phyloP scores from a whole-genome alignment of 2,797 vertebrate species.

The Lepidocolaptes lacrymiger region DNA sequence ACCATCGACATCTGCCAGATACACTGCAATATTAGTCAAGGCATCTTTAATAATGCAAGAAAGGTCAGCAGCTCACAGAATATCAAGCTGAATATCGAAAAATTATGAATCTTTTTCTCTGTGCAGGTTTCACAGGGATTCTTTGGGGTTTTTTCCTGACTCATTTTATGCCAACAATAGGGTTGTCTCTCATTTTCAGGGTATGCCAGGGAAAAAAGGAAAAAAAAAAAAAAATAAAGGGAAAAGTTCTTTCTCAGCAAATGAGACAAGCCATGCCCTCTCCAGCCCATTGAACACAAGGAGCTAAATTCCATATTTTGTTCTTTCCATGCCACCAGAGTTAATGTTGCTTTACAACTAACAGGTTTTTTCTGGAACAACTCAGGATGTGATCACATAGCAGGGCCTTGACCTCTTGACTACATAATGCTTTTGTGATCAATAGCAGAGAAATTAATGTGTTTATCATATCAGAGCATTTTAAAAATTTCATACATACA shows the following conservation, averaged over 20 bases:
- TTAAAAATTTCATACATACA: conserved; percentile 3
- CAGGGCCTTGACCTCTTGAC: conserved; percentile 47
- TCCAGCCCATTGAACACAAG: not conserved
- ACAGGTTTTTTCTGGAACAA: conserved; percentile 39
- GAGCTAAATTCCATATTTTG: not conserved
- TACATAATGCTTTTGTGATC: conserved; percentile 70
- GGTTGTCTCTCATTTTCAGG: not conserved
- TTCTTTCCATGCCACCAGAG: not conserved
- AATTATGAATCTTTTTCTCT: conserved; percentile 16
- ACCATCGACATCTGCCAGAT: conserved; percentile 36
- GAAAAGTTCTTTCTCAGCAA: not conserved
- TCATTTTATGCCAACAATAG: not conserved
- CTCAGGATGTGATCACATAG: conserved; percentile 54
- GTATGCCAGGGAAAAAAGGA: not conserved
- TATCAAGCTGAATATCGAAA: conserved; percentile 6
- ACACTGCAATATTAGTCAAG: conserved; percentile 41
- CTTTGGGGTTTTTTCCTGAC: not conserved
- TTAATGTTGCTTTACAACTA: conserved; percentile 1
- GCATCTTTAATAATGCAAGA: conserved; percentile 65
- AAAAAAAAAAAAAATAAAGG: accelerated
- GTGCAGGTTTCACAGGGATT: not conserved
- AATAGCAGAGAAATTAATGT: conserved; percentile 66
- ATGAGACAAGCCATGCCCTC: not conserved
- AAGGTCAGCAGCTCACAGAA: conserved; percentile 57
- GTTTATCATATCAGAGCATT: conserved; percentile 44